Evolutionary conservation across 2,888 invertebrate species (phyloP).

Genomic region (Drosophila merina): DNA sequence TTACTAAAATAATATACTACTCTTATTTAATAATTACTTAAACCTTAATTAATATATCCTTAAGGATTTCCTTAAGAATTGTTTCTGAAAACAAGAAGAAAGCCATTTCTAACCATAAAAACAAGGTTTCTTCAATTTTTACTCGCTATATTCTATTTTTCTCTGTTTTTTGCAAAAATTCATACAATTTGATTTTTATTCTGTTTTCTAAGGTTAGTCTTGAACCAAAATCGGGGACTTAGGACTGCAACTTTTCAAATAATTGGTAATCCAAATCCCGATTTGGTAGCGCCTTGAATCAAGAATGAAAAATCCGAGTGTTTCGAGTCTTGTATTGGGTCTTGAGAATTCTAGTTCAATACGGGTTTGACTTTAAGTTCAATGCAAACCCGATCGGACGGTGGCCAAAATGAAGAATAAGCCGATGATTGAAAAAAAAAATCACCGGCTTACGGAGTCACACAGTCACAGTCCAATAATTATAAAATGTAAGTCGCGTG

Average conservation of each 20-base stretch:
- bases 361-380: conserved; percentile 52
- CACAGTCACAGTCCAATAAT: conserved; percentile 67
- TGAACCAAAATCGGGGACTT: not conserved
- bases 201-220: not conserved
- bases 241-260: not conserved
- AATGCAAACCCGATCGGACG: conserved; percentile 55
- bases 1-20: too few relatives aligned
- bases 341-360: conserved; percentile 25
- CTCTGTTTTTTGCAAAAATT: too few relatives aligned
- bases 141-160: too few relatives aligned
- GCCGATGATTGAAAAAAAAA: not conserved
- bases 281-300: conserved; percentile 17
- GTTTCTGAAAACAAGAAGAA: too few relatives aligned
- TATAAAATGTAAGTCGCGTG: conserved; percentile 46
- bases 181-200: too few relatives aligned
- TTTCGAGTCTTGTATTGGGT: not conserved
- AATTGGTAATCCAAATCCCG: not conserved
- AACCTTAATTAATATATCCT: too few relatives aligned
- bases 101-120: too few relatives aligned
- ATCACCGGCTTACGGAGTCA: conserved; percentile 11
- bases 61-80: too few relatives aligned
- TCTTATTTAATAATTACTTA: too few relatives aligned
- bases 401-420: conserved; percentile 12
- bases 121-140: too few relatives aligned
- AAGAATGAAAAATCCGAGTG: not conserved